Base-by-base conservation (phyloP, 1,140 invertebrate genomes). In the Doryteuthis pealeii region DNA sequence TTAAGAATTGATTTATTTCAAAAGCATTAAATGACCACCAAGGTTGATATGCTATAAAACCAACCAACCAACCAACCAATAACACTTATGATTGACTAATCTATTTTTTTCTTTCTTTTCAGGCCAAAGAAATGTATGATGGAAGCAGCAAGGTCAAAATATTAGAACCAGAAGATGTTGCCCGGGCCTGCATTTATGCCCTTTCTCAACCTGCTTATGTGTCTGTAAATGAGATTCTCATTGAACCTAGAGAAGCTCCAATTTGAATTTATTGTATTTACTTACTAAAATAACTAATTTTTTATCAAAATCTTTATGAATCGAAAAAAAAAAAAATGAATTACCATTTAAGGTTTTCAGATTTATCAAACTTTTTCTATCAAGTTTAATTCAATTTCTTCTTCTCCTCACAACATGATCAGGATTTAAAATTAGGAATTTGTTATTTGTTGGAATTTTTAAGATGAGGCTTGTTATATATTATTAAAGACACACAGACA, bases 221-320 rank as follows among this genome's bases (percentile, higher is more conserved):
- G 2, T 87, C 82, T 8, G 77, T 89, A 26, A 89, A 89, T 77
- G 89, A 89, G 78, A 85, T 89, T 33, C 77, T 89, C 0, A 85
- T 89, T n/a, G 86, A 89, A 78, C 89, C 89, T 5, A 81, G 87
- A 76, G 84, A 85, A 77, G 85, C 87, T 26, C 88, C 87, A 26
- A 83, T 88, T 33, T 89, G 76, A 85, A 58, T 33, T 32, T 18
- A 70, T 49, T 54, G 26, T 54, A 69, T 22, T n/a, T 28, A 62
- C 22, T 62, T 62, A 40, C 10, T 5, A 40, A 40, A 40, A 40
- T 5, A 40, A 40, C 10, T 40, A 40, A 40, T 40, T 5, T 40
- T 40, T 40, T 40, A 40, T 40, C 35, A 5, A 10, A 22, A 62
- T n/a, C 6, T 62, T 62, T 62, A 28, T 22, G 54, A 62, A n/a